Evolutionary conservation across 2,888 invertebrate species (phyloP).

Genomic region (Pammene fasciana): DNA sequence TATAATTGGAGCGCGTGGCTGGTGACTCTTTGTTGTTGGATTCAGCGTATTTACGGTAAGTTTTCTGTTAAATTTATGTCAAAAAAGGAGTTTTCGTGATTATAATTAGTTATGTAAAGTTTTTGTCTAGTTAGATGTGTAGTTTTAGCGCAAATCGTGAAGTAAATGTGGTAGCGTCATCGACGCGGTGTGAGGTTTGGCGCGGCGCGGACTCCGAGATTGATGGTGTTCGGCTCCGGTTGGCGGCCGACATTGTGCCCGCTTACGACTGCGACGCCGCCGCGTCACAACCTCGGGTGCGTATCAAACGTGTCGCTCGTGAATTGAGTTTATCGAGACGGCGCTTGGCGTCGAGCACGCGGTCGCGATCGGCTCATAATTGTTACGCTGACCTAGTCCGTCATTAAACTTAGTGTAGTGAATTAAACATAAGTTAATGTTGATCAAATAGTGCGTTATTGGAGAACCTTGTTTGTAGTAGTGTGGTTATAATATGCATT

Average conservation of each 20-base stretch:
- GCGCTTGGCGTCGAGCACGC: slow-evolving; percentile 45
- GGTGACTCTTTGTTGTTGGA: slow-evolving; percentile 83
- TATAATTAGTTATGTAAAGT: slow-evolving; percentile 44
- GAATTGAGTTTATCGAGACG: slow-evolving; percentile 68
- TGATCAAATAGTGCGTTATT: slow-evolving; percentile 22
- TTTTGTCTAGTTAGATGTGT: slow-evolving; percentile 45
- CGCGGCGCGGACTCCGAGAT: slow-evolving; percentile 61
- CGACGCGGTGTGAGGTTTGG: slow-evolving; percentile 61
- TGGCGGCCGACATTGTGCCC: slow-evolving; percentile 68
- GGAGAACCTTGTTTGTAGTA: slow-evolving; percentile 14
- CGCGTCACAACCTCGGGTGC: slow-evolving; percentile 71
- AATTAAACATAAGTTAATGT: slow-evolving; percentile 17
- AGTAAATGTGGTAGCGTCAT: slow-evolving; percentile 71
- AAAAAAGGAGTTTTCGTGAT: slow-evolving; percentile 48
- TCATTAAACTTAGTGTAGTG: slow-evolving; percentile 51
- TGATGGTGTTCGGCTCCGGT: slow-evolving; percentile 56
- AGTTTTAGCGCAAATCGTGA: slow-evolving; percentile 49
- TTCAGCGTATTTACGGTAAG: slow-evolving; percentile 79
- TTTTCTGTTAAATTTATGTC: slow-evolving; percentile 56
- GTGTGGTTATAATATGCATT: slow-evolving; percentile 16
- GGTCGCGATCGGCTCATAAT: slow-evolving; percentile 36
- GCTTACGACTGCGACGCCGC: slow-evolving; percentile 62
- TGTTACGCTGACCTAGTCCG: slow-evolving; percentile 54
- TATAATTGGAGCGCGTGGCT: slow-evolving; percentile 83
- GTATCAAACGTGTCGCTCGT: slow-evolving; percentile 66